phyloP scores from a whole-genome alignment of 1,140 invertebrate genomes.

The Cotesia typhae region DNA sequence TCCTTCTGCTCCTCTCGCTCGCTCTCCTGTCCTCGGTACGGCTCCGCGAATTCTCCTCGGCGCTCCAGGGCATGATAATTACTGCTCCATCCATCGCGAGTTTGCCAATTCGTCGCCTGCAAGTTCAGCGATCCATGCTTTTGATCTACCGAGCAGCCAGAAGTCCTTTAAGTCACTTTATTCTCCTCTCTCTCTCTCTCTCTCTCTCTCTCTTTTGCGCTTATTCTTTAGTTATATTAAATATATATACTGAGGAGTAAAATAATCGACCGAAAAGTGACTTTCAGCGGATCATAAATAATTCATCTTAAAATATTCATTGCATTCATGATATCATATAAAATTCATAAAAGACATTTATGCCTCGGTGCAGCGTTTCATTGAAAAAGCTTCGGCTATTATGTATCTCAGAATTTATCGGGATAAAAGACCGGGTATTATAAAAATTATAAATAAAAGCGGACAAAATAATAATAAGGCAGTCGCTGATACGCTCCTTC shows the following conservation, averaged over 20 bases:
- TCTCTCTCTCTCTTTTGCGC: no score
- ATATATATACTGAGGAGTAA: not conserved
- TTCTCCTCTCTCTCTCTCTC: no score
- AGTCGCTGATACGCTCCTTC: no score
- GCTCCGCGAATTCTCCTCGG: not conserved
- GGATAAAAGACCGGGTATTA: no score
- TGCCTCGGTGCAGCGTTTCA: not conserved
- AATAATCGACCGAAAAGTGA: slow-evolving; percentile 12
- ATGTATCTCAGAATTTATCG: not conserved
- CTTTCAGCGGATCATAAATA: slow-evolving; percentile 12
- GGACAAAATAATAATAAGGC: no score
- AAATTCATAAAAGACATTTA: slow-evolving; percentile 11
- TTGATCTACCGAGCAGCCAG: slow-evolving; percentile 17
- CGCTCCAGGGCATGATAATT: slow-evolving; percentile 48
- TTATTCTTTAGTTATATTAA: no score
- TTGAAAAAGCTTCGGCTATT: slow-evolving; percentile 2
- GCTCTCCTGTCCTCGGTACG: not conserved
- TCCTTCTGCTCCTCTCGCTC: not conserved
- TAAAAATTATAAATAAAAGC: no score
- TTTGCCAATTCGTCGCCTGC: slow-evolving; percentile 18
- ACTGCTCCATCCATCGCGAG: slow-evolving; percentile 42
- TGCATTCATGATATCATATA: slow-evolving; percentile 11
- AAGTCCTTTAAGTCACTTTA: slow-evolving; percentile 1
- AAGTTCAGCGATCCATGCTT: slow-evolving; percentile 5
- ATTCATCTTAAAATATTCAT: slow-evolving; percentile 18